Evolutionary conservation across 2,888 invertebrate genomes (phyloP).

Genomic region (Prosapia bicincta): DNA sequence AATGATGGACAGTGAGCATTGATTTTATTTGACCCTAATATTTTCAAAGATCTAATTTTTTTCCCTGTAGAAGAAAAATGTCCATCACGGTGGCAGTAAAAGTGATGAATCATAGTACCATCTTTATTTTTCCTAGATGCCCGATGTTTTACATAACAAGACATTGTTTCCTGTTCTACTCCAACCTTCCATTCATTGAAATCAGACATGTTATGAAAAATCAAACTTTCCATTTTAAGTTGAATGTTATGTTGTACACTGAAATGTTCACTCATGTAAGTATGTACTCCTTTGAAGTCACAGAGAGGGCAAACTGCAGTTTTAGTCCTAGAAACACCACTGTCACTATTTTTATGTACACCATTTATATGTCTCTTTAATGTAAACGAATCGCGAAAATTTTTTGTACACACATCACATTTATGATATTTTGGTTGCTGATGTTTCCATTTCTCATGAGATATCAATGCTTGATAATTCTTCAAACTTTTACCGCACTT

Average conservation of each 20-base stretch:
- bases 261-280: not conserved
- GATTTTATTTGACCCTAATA: conserved; percentile 8
- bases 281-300: not conserved
- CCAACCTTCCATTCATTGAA: conserved; percentile 8
- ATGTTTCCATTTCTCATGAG: not conserved
- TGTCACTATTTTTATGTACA: not conserved
- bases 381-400: not conserved
- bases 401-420: not conserved
- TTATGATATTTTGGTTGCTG: not conserved
- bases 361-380: not conserved
- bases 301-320: not conserved
- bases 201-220: not conserved
- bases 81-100: conserved; percentile 13
- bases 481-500: not conserved
- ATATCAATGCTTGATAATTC: not conserved
- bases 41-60: conserved; percentile 9
- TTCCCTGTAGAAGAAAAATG: not conserved
- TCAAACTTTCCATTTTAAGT: not conserved
- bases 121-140: conserved; percentile 7
- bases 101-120: not conserved
- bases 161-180: conserved; percentile 9
- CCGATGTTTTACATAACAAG: conserved; percentile 1
- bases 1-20: conserved; percentile 10
- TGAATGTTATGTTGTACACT: not conserved
- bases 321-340: not conserved